Evolutionary conservation across 2,888 invertebrate genomes (phyloP).

Genomic region (Gonocerus acuteangulatus): DNA sequence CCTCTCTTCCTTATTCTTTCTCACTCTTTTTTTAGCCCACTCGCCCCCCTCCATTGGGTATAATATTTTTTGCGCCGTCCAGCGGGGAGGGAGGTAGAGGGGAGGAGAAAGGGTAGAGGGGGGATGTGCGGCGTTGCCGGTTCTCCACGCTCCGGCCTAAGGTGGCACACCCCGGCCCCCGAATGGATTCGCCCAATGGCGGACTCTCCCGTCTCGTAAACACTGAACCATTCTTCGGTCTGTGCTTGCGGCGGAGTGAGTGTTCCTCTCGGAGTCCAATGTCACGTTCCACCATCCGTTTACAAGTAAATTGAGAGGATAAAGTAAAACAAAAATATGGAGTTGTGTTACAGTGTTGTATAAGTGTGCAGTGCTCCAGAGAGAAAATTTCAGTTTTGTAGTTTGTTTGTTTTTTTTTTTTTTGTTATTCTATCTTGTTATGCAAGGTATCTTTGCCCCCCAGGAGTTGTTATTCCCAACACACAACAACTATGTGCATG

Average conservation of each 20-base stretch:
- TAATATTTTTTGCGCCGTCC: background rate
- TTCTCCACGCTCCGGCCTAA: conserved; percentile 6
- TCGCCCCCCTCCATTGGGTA: background rate
- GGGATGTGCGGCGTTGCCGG: conserved; percentile 24
- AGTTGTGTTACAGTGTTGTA: conserved; percentile 12
- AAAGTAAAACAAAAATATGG: background rate
- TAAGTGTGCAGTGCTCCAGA: conserved; percentile 13
- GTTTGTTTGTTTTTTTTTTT: conserved; percentile 15
- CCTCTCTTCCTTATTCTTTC: background rate
- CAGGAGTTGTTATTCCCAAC: background rate
- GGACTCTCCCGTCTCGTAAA: conserved; percentile 15
- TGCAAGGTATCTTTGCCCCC: background rate
- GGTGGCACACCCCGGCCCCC: conserved; percentile 9
- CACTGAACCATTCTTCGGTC: conserved; percentile 23
- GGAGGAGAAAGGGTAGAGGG: conserved; percentile 1
- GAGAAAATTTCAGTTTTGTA: conserved; percentile 3
- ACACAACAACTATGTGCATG: conserved; percentile 31
- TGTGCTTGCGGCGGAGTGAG: conserved; percentile 21
- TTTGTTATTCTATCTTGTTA: background rate
- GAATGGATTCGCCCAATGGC: conserved; percentile 28
- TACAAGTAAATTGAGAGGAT: conserved; percentile 6
- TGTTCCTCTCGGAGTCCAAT: conserved; percentile 1
- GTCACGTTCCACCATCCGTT: conserved; percentile 8
- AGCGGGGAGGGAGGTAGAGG: background rate
- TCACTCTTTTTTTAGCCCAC: too few relatives aligned